Percentiles rank a stretch among this genome's conserved stretches.
phyloP scores from a whole-genome alignment of 2,113 vertebrate genomes.

The Psittacula cyanocephala region DNA sequence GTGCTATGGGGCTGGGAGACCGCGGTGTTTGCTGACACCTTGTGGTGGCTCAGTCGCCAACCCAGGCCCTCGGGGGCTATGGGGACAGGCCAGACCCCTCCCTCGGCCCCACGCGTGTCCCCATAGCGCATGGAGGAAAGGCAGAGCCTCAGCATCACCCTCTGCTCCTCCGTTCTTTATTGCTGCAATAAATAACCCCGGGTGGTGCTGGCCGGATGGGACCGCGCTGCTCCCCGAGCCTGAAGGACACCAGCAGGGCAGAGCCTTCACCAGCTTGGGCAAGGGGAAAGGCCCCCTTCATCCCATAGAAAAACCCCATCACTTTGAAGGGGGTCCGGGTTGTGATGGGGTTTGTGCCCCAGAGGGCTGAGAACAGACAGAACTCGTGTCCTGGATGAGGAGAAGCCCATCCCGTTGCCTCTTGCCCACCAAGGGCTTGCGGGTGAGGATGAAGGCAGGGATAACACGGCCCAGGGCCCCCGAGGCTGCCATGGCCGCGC shows the following conservation, averaged over 20 bases:
- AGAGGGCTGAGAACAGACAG: neutral
- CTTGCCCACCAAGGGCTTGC: neutral
- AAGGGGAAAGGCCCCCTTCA: neutral
- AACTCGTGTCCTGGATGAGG: neutral
- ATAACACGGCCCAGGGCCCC: neutral
- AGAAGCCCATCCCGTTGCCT: neutral
- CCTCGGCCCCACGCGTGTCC: accelerated
- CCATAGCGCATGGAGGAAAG: neutral
- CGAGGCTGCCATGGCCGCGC: neutral
- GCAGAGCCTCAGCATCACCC: neutral
- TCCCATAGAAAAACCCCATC: neutral
- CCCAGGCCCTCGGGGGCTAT: neutral
- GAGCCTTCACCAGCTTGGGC: neutral
- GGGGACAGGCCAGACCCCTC: neutral
- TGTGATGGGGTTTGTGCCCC: neutral
- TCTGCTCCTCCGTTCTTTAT: constrained; percentile 46
- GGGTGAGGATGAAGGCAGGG: neutral
- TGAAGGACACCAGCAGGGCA: neutral
- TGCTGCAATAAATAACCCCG: constrained; percentile 29
- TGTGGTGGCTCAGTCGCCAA: neutral
- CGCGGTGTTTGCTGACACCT: constrained; percentile 11
- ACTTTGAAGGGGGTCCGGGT: accelerated
- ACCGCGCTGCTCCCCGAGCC: neutral
- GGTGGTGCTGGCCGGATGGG: neutral
- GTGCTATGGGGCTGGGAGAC: neutral